These are phyloP conservation scores for Petrocephalus zakoni DNA, from an alignment of 2,113 vertebrate genomes.

Conservation along the genomic window DNA sequence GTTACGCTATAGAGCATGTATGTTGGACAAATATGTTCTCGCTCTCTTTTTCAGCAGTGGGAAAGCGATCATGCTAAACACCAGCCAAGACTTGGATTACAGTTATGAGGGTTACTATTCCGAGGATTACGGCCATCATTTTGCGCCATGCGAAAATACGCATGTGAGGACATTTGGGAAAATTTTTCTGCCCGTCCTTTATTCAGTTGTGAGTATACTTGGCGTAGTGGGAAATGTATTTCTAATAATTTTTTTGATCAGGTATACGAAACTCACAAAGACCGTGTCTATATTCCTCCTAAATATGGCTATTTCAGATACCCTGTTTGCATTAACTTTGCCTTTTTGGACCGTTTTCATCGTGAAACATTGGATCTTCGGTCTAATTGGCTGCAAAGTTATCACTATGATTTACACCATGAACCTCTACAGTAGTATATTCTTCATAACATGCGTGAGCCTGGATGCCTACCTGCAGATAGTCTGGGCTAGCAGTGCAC, in stretches of 20 bases:
- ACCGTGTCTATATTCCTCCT: slow-evolving; percentile 52
- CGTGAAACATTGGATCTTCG: slow-evolving; percentile 53
- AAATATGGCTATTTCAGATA: slow-evolving; percentile 62
- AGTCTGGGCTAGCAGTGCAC: slow-evolving; percentile 34
- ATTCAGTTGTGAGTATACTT: slow-evolving; percentile 47
- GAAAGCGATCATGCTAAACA: neutral
- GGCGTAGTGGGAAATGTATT: slow-evolving; percentile 52
- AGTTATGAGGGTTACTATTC: slow-evolving; percentile 36
- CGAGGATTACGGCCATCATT: slow-evolving; percentile 18
- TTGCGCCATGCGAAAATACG: slow-evolving; percentile 55
- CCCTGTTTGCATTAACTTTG: slow-evolving; percentile 58
- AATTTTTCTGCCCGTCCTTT: slow-evolving; percentile 57
- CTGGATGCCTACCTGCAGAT: slow-evolving; percentile 60
- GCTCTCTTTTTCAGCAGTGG: neutral
- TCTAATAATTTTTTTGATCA: slow-evolving; percentile 45
- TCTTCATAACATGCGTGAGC: slow-evolving; percentile 63
- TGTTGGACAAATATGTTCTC: neutral
- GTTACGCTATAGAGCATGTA: neutral
- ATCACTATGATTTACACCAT: slow-evolving; percentile 54
- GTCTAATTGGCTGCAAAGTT: slow-evolving; percentile 52
- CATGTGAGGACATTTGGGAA: slow-evolving; percentile 50
- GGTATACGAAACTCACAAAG: slow-evolving; percentile 35
- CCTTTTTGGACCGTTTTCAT: slow-evolving; percentile 62
- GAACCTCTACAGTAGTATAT: slow-evolving; percentile 65
- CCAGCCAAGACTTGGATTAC: neutral